These are phyloP conservation scores for Phalloptychus januarius DNA, from an alignment of 2,797 vertebrate genomes.

Conservation along the genomic window DNA sequence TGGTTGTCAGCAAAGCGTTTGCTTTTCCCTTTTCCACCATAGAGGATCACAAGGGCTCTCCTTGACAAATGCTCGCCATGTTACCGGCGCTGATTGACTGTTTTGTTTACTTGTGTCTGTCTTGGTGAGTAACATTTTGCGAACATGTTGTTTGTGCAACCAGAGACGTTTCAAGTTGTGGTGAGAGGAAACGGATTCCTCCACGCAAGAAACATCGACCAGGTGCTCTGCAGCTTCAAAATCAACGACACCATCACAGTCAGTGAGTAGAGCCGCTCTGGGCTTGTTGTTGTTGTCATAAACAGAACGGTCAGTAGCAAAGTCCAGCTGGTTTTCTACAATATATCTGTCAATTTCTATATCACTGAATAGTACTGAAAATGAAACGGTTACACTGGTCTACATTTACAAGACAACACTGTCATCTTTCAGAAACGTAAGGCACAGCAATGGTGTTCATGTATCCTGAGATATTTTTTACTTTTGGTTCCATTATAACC, in stretches of 20 bases:
- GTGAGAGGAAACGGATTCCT: slow-evolving; percentile 90
- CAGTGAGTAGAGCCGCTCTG: slow-evolving; percentile 62
- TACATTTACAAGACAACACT: neutral
- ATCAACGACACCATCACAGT: slow-evolving; percentile 85
- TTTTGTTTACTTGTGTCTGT: neutral
- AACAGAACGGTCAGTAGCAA: neutral
- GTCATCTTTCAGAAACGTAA: neutral
- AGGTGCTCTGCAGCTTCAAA: slow-evolving; percentile 94
- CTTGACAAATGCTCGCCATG: neutral
- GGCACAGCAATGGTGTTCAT: neutral
- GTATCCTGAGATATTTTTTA: neutral
- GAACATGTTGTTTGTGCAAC: slow-evolving; percentile 21
- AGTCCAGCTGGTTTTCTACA: neutral
- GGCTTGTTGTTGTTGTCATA: neutral
- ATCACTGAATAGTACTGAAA: neutral
- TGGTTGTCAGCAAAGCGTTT: neutral
- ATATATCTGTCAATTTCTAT: neutral
- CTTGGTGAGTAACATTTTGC: neutral
- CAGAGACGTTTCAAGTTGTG: slow-evolving; percentile 90
- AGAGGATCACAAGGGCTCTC: neutral
- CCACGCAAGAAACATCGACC: slow-evolving; percentile 84
- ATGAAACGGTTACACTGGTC: neutral
- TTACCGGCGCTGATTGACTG: neutral
- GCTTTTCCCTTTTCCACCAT: neutral
- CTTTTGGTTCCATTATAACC: neutral